Evolutionary conservation across 2,797 vertebrate species (phyloP).

Genomic region (Pangasius sanitwongsei): DNA sequence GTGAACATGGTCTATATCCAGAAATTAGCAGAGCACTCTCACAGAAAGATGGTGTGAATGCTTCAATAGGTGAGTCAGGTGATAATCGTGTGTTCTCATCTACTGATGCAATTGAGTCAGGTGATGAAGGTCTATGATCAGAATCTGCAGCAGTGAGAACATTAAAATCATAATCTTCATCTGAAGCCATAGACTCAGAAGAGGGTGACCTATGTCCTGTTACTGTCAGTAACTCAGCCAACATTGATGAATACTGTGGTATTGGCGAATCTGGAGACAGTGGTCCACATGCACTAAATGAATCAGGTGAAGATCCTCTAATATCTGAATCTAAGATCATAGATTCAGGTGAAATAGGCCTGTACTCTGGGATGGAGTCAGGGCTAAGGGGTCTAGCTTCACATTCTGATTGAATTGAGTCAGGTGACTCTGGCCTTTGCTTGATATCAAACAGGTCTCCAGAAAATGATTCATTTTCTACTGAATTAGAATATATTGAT

Average conservation of each 20-base stretch:
- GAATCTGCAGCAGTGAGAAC: neutral
- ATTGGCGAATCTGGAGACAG: conserved; percentile 48
- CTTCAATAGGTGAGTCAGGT: too few species aligned
- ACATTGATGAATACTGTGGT: conserved; percentile 20
- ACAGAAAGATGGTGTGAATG: too few species aligned
- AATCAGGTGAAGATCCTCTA: conserved; percentile 56
- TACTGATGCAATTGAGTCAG: too few species aligned
- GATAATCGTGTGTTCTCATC: too few species aligned
- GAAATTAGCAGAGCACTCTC: conserved; percentile 41
- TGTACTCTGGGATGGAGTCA: conserved; percentile 61
- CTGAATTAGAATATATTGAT: conserved; percentile 56
- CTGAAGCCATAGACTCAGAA: conserved; percentile 60
- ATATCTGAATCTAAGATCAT: conserved; percentile 38
- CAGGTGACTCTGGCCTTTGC: conserved; percentile 27
- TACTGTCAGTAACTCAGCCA: conserved; percentile 48
- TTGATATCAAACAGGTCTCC: conserved; percentile 35
- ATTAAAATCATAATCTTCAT: conserved; percentile 58
- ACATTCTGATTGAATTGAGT: conserved; percentile 45
- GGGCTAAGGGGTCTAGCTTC: conserved; percentile 48
- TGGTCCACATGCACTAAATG: conserved; percentile 7
- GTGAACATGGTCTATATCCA: conserved; percentile 60
- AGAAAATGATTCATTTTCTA: conserved; percentile 55
- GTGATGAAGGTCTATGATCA: too few species aligned
- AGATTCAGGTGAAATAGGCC: conserved; percentile 52
- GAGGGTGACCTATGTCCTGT: conserved; percentile 44